A percentile compares a stretch with the other conserved stretches of the same genome.
phyloP scores from a whole-genome alignment of 2,888 invertebrate genomes.

The Drosophila limbata region DNA sequence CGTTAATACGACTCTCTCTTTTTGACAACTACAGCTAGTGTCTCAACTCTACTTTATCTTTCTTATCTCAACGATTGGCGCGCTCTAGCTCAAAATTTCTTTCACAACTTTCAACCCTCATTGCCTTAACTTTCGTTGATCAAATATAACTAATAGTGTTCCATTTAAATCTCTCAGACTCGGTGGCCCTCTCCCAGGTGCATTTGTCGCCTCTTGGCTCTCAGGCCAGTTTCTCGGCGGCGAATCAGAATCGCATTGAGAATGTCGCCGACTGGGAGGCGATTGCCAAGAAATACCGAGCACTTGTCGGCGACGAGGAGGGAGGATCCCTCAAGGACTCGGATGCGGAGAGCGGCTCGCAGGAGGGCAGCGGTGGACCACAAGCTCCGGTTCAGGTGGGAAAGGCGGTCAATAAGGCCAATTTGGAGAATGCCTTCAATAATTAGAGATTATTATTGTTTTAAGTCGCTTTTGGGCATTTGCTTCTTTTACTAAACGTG shows the following conservation, averaged over 20 bases:
- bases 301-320: constrained; percentile 89
- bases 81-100: constrained; percentile 82
- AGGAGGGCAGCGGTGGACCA: constrained; percentile 75
- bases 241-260: constrained; percentile 91
- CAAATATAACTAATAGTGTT: constrained; percentile 13
- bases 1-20: constrained; percentile 35
- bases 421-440: constrained; percentile 35
- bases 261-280: constrained; percentile 96
- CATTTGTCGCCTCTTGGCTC: constrained; percentile 94
- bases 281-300: constrained; percentile 94
- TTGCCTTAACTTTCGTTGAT: neutral
- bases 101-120: constrained; percentile 48
- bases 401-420: constrained; percentile 68
- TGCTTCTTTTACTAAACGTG: constrained; percentile 59
- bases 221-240: constrained; percentile 92
- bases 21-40: constrained; percentile 21
- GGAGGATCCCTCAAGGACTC: constrained; percentile 85
- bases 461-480: constrained; percentile 20
- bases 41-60: constrained; percentile 22
- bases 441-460: constrained; percentile 10
- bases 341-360: constrained; percentile 84
- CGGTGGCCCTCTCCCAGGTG: constrained; percentile 91
- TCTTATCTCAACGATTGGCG: constrained; percentile 60
- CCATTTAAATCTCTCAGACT: constrained; percentile 86
- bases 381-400: constrained; percentile 83